Percentiles rank a stretch among this genome's conserved stretches.
Evolutionary conservation across 2,113 vertebrate species (phyloP).

Genomic region (Podarcis muralis): DNA sequence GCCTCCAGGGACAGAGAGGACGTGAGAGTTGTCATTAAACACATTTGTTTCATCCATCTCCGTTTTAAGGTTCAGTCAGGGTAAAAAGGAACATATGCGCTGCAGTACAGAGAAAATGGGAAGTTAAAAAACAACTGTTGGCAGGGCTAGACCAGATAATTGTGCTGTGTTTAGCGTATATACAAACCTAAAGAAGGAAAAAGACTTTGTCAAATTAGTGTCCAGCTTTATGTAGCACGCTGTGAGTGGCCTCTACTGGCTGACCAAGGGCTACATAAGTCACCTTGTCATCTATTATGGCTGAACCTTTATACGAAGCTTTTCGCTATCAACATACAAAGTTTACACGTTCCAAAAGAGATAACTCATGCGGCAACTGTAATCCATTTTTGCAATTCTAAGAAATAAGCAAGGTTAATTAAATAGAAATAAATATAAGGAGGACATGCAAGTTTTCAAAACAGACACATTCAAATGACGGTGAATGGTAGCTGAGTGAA

Average conservation of each 20-base stretch:
- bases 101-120: not conserved
- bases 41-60: not conserved
- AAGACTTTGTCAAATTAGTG: conserved; percentile 32
- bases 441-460: not conserved
- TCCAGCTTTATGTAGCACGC: conserved; percentile 81
- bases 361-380: not conserved
- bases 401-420: not conserved
- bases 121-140: conserved; percentile 15
- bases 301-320: not conserved
- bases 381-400: not conserved
- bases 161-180: conserved; percentile 1
- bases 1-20: not conserved
- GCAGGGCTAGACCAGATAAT: not conserved
- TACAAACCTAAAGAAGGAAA: conserved; percentile 4
- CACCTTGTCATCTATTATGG: conserved; percentile 41
- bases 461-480: not conserved
- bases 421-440: not conserved
- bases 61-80: conserved; percentile 7
- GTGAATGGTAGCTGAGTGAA: not conserved
- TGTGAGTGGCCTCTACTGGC: conserved; percentile 99
- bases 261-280: conserved; percentile 88
- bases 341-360: accelerated
- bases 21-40: not conserved
- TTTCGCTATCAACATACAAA: accelerated
- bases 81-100: not conserved